phyloP scores from a whole-genome alignment of 1,140 invertebrate genomes.

The Zaprionus davidi region DNA sequence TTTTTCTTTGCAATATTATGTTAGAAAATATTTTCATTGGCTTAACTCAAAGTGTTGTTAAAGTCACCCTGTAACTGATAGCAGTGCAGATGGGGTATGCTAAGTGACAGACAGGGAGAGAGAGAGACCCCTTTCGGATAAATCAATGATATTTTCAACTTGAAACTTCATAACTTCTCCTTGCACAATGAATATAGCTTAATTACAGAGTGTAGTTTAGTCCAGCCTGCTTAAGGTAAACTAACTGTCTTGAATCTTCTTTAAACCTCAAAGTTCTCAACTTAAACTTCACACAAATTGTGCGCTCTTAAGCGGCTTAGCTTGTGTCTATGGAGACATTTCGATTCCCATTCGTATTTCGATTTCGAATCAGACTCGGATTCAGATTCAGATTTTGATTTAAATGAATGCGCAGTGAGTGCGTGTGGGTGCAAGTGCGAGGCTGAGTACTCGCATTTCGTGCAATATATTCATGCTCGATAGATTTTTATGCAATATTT shows the following conservation, averaged over 20 bases:
- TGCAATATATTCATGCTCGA: constrained; percentile 20
- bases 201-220: too few species aligned
- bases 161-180: too few species aligned
- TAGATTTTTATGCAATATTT: constrained; percentile 20
- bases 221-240: too few species aligned
- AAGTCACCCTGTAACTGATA: neutral
- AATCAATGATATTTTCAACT: too few species aligned
- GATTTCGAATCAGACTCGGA: neutral
- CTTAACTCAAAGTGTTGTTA: neutral
- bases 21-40: constrained; percentile 1
- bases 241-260: neutral
- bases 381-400: constrained; percentile 8
- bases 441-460: neutral
- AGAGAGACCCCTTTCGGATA: too few species aligned
- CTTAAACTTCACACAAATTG: constrained; percentile 27
- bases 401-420: constrained; percentile 9
- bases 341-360: neutral
- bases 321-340: constrained; percentile 21
- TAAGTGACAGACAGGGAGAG: neutral
- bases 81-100: neutral
- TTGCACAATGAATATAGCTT: too few species aligned
- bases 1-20: neutral
- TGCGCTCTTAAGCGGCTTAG: constrained; percentile 16
- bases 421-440: neutral
- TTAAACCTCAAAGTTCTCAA: neutral